Evolutionary conservation across 2,888 invertebrate genomes (phyloP), one percentile per base, ranked within the genome.

Genomic region (Pristionchus japonicus): DNA sequence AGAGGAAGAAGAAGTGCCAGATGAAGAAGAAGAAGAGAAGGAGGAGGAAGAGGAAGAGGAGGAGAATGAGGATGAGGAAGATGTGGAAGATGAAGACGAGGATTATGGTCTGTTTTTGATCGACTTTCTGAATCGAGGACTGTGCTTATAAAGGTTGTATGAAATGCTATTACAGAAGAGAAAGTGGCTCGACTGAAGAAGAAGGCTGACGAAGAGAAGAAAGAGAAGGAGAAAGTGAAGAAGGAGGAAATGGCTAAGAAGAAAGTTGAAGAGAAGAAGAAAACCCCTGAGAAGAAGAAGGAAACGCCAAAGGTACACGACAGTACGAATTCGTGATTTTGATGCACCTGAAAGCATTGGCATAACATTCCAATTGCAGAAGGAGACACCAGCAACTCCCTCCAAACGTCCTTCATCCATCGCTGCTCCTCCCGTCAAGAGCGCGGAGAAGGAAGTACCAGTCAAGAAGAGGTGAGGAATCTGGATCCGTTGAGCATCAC

Each of bases 11-110:
- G 74, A 57, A 67, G 87, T 70, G 7, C 87, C 74, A 70, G 89
- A 90, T 52, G 89, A 89, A 17, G 90, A 88, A n/a, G 89, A 89
- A 52, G 88, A 89, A 27, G 80, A 89, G 61, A 88, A 84, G n/a
- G 89, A 89, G 49, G 87, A 87, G 31, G 87, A 57, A 27, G 61
- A 80, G 61, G 87, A 87, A 80, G 87, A 89, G 43, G 89, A 89
- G 47, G 89, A 90, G 67, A 89, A 88, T 20, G 88, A 88, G 37
- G 88, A 89, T 70, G 88, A 49, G 17, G 88, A 88, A 20, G 89
- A 86, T 9, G 89, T 82, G 3, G 86, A 88, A 57, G 70, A 84
- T 49, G 82, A 85, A 17, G 88, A 88, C 37, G 82, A 89, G 23
- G 77, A 49, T 80, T 67, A 89, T 37, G 88, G 88, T 85, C 47